Evolutionary conservation across 2,113 vertebrate genomes (phyloP).

Genomic region (Microcebus griseorufus): DNA sequence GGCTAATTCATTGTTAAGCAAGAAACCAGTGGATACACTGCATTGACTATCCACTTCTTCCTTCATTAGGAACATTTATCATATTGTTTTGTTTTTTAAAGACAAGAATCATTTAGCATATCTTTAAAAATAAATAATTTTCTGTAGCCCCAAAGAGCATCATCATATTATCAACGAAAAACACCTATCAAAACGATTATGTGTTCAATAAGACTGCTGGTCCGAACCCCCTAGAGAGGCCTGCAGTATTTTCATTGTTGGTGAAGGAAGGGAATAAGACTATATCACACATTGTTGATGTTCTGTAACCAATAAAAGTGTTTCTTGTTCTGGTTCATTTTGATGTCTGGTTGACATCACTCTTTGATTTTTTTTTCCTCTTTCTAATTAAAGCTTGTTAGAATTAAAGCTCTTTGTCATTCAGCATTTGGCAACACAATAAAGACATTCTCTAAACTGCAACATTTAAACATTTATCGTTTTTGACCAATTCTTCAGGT

Average conservation of each 20-base stretch:
- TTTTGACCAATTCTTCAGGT: conserved; percentile 67
- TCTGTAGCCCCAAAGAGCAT: conserved; percentile 43
- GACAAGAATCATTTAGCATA: conserved; percentile 39
- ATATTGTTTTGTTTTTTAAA: conserved; percentile 37
- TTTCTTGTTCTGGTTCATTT: conserved; percentile 68
- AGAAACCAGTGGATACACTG: background rate
- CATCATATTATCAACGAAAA: conserved; percentile 67
- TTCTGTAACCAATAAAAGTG: conserved; percentile 74
- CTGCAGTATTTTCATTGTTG: conserved; percentile 68
- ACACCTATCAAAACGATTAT: conserved; percentile 68
- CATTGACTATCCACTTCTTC: background rate
- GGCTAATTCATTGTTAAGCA: background rate
- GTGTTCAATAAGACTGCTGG: conserved; percentile 54
- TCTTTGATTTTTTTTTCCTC: conserved; percentile 17
- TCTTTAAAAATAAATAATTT: conserved; percentile 49
- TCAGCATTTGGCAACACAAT: conserved; percentile 71
- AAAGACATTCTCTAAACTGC: conserved; percentile 73
- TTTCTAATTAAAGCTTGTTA: conserved; percentile 77
- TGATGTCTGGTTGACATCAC: conserved; percentile 78
- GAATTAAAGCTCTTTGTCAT: conserved; percentile 74
- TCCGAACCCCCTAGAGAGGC: conserved; percentile 54
- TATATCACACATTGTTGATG: conserved; percentile 51
- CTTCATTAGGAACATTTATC: conserved; percentile 34
- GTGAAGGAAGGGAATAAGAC: conserved; percentile 70
- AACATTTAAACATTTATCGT: conserved; percentile 67